These are phyloP conservation scores for Tauraco erythrolophus DNA, from an alignment of 2,113 vertebrate genomes.

Conservation along the genomic window DNA sequence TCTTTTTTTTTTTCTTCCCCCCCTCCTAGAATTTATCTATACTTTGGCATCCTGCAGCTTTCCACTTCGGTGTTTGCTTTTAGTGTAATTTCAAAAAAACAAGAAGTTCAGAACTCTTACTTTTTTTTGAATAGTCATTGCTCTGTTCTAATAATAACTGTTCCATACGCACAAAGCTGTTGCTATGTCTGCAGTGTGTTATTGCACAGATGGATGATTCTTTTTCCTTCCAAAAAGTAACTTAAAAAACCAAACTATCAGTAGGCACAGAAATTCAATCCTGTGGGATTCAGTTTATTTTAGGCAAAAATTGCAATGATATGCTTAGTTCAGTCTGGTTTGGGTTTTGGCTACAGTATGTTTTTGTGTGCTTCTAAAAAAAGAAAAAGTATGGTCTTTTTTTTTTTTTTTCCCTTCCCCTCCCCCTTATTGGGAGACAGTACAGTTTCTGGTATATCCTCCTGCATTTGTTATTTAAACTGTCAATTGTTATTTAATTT, in stretches of 20 bases:
- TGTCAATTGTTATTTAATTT: neutral
- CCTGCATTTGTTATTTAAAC: neutral
- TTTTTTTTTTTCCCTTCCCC: neutral
- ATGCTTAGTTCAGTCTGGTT: neutral
- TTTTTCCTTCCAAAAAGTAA: conserved; percentile 36
- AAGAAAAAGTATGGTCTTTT: neutral
- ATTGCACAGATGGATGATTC: conserved; percentile 50
- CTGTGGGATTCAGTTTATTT: conserved; percentile 39
- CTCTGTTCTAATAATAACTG: conserved; percentile 58
- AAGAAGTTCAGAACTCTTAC: neutral
- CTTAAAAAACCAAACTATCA: conserved; percentile 31
- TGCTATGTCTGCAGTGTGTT: conserved; percentile 30
- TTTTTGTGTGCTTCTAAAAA: neutral
- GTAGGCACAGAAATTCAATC: neutral
- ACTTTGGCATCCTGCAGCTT: neutral
- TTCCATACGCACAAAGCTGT: conserved; percentile 34
- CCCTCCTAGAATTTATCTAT: neutral
- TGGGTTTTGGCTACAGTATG: conserved; percentile 15
- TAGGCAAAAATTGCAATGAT: conserved; percentile 1
- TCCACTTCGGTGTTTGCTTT: neutral
- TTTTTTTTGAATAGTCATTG: neutral
- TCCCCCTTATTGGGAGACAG: neutral
- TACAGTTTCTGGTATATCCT: neutral
- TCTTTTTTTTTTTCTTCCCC: neutral
- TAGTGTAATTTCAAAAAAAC: neutral